Evolutionary conservation across 2,113 vertebrate species (phyloP), one percentile per base, ranked within the genome.

Genomic region (Embiotoca jacksoni): DNA sequence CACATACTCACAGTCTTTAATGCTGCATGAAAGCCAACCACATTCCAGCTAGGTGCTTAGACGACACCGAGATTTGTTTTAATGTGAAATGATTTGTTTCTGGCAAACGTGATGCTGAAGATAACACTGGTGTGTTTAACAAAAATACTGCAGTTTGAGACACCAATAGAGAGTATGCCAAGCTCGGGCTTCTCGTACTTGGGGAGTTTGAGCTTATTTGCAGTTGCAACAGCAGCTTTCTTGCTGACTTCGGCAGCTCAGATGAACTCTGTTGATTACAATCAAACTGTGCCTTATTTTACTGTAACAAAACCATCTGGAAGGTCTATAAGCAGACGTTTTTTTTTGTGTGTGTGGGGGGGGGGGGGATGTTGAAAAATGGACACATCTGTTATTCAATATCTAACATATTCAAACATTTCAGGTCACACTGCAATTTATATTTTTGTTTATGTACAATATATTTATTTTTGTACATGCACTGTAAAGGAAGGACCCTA

Each of bases 21-120:
- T n/a, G 33, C 16, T 23, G 64, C 66, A 58, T 80, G 82, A 82
- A 58, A 67, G 68, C 68, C 49, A 68, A 58, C 75, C 65, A 36
- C 66, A 60, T 80, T 62, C 53, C 55, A 74, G 74, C 41, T 57
- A 49, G 23, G 36, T 66, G 67, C 59, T 67, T 59, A 79, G 72
- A 76, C 62, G 57, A 53, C 58, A 59, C 59, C 58, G 60, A 36
- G 50, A 44, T 83, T 69, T 72, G 3, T 72, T 82, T 73, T 55
- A 71, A 68, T 72, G 67, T 75, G 74, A 60, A 80, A 77, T 49
- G 52, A 15, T 66, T 67, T 72, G 61, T 50, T 1, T 72, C 49
- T 52, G 14, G 39, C 55, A 30, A 30, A 31, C n/a, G 37, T 76
- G 65, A 77, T 53, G 46, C 71, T 30, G 56, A 37, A 37, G 54